phyloP scores from a whole-genome alignment of 2,797 vertebrate genomes.

The Staurois parvus region DNA sequence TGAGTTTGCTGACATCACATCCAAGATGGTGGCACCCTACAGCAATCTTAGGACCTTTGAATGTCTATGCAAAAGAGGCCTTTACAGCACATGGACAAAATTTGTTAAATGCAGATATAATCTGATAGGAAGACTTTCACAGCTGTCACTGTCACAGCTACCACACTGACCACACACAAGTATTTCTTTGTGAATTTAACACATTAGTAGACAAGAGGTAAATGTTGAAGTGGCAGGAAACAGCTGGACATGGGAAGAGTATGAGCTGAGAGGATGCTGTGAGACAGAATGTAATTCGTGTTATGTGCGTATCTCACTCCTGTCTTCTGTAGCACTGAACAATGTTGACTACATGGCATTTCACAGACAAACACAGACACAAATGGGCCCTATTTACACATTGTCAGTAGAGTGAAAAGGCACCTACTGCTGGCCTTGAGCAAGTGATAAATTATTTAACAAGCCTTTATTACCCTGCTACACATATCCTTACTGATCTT shows the following conservation, averaged over 20 bases:
- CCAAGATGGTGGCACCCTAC: too few species aligned
- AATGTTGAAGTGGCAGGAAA: background rate
- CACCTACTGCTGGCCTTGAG: background rate
- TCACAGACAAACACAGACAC: constrained; percentile 37
- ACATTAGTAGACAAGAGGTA: too few species aligned
- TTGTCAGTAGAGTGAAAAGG: constrained; percentile 24
- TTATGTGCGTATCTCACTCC: background rate
- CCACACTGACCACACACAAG: too few species aligned
- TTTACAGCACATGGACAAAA: too few species aligned
- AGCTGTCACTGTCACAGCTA: too few species aligned
- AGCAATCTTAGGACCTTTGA: too few species aligned
- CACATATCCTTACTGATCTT: background rate
- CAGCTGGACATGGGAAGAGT: background rate
- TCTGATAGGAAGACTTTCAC: too few species aligned
- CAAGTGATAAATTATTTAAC: constrained; percentile 40
- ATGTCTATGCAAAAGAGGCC: too few species aligned
- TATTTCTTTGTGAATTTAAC: too few species aligned
- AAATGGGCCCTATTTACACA: constrained; percentile 16
- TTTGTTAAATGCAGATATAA: too few species aligned
- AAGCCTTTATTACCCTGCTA: constrained; percentile 23
- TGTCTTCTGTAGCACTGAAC: background rate
- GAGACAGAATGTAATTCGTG: background rate
- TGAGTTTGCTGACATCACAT: too few species aligned
- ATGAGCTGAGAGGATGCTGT: background rate
- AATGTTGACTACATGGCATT: constrained; percentile 8